phyloP scores from a whole-genome alignment of 2,113 vertebrate species.

The Oncorhynchus kisutch region DNA sequence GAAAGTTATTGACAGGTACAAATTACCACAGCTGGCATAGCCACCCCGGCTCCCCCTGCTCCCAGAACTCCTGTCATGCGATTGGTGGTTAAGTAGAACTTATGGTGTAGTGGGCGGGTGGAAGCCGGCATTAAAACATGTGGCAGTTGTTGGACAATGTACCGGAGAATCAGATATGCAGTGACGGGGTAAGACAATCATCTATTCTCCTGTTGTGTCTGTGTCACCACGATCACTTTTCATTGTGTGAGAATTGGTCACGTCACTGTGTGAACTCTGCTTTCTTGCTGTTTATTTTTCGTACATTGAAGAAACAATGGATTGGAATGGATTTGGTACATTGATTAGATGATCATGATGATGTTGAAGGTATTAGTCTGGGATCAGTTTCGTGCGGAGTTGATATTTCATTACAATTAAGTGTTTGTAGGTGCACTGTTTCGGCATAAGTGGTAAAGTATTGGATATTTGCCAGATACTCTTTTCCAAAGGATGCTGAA shows the following conservation, averaged over 20 bases:
- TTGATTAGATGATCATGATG: not conserved
- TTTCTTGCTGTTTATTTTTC: not conserved
- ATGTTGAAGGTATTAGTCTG: not conserved
- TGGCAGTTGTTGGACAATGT: conserved; percentile 60
- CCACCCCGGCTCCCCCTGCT: conserved; percentile 15
- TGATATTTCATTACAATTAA: not conserved
- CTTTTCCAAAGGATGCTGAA: not conserved
- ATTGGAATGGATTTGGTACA: not conserved
- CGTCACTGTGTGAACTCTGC: not conserved
- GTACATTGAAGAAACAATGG: not conserved
- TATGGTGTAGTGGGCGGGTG: conserved; percentile 62
- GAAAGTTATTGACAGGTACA: conserved; percentile 63
- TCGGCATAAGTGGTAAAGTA: not conserved
- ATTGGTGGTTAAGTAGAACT: conserved; percentile 64
- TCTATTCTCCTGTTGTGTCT: conserved; percentile 12
- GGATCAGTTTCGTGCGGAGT: not conserved
- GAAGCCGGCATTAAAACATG: conserved; percentile 68
- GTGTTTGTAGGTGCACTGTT: not conserved
- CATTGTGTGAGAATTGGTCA: not conserved
- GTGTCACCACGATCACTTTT: not conserved
- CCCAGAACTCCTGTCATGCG: conserved; percentile 37
- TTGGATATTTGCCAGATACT: not conserved
- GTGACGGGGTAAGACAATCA: conserved; percentile 66
- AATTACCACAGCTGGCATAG: conserved; percentile 66
- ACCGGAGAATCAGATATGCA: conserved; percentile 50